A percentile compares a stretch with the other conserved stretches of the same genome.
These are phyloP conservation scores for Microcebus tavaratra DNA, from an alignment of 2,113 vertebrate genomes.

Conservation along the genomic window DNA sequence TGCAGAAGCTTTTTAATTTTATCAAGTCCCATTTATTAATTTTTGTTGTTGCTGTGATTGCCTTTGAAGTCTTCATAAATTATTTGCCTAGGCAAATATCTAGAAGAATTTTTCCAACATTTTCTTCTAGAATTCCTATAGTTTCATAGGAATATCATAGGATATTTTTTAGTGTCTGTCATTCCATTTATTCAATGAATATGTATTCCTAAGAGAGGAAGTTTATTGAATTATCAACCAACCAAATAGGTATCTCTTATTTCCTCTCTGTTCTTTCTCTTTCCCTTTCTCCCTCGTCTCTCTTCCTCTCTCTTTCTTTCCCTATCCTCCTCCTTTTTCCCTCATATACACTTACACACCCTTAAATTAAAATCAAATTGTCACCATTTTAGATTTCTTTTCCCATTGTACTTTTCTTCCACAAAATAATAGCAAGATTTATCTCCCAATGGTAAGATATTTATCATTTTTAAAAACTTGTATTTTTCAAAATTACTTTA, in stretches of 20 bases:
- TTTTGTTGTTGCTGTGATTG: too few relatives aligned
- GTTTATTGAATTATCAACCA: not conserved
- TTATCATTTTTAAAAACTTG: not conserved
- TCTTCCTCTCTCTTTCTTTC: not conserved
- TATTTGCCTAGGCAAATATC: too few relatives aligned
- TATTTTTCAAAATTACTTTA: not conserved
- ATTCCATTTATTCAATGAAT: not conserved
- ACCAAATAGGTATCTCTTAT: not conserved
- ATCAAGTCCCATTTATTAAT: too few relatives aligned
- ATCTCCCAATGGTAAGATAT: not conserved
- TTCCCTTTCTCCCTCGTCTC: too few relatives aligned
- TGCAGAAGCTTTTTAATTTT: too few relatives aligned
- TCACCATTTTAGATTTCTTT: not conserved
- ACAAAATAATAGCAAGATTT: not conserved
- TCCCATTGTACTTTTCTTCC: not conserved
- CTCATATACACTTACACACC: not conserved
- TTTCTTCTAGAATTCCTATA: too few relatives aligned
- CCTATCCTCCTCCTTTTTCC: not conserved
- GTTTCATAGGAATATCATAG: too few relatives aligned
- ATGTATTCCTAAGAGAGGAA: not conserved
- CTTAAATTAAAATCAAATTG: not conserved
- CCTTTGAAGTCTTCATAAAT: too few relatives aligned
- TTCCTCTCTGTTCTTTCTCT: too few relatives aligned
- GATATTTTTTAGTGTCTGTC: not conserved
- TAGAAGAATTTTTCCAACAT: too few relatives aligned